Percentiles rank a stretch among this genome's conserved stretches.
These are phyloP conservation scores for Eutolmus rufibarbis DNA, from an alignment of 2,888 invertebrate genomes.

Conservation along the genomic window DNA sequence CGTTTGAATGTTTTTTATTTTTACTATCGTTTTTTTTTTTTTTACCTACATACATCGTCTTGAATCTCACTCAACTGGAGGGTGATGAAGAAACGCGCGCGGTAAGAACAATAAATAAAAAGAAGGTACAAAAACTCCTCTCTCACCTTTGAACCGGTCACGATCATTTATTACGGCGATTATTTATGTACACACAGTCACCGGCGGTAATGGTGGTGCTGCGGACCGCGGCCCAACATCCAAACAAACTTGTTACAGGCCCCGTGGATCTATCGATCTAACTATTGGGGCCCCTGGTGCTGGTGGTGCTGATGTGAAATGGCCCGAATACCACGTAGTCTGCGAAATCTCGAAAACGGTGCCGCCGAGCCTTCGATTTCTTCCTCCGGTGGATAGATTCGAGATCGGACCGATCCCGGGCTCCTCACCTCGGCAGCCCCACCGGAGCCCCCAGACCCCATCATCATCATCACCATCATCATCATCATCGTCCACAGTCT, in stretches of 20 bases:
- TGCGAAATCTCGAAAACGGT: constrained; percentile 29
- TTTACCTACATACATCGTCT: neutral
- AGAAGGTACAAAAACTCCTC: constrained; percentile 31
- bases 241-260: constrained; percentile 35
- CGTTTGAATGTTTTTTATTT: neutral
- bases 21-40: neutral
- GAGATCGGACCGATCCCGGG: neutral
- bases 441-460: neutral
- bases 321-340: constrained; percentile 34
- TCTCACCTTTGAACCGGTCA: constrained; percentile 47
- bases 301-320: constrained; percentile 5
- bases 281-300: neutral
- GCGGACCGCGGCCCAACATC: neutral
- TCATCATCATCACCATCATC: constrained; percentile 2
- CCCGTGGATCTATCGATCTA: neutral
- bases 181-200: constrained; percentile 43
- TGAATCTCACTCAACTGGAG: neutral
- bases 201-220: neutral
- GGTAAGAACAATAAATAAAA: neutral
- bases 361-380: constrained; percentile 23
- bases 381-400: neutral
- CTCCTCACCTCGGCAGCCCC: neutral
- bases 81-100: neutral
- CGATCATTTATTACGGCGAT: constrained; percentile 47
- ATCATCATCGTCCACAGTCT: neutral